Conservation (phyloP, 1,140 invertebrate genomes). For the Scaptomyza hsui region DNA sequence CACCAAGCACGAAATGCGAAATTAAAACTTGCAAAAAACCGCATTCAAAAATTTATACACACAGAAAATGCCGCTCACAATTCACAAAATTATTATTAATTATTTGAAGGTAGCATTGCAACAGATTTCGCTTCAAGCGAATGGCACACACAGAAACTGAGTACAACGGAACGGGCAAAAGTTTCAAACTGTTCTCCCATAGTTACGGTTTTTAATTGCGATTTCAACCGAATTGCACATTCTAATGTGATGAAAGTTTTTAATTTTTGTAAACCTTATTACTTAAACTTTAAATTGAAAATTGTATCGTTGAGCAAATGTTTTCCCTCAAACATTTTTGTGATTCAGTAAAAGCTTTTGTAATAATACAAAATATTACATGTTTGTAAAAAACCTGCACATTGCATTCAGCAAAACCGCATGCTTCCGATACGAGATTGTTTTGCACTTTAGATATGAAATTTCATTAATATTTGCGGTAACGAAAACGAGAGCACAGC, state of each 20-base stretch:
- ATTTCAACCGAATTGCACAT: no score
- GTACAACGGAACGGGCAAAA: constrained; percentile 1
- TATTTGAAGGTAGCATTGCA: constrained; percentile 19
- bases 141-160: constrained; percentile 32
- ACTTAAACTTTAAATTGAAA: no score
- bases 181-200: no score
- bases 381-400: no score
- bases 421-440: neutral
- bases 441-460: neutral
- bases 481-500: neutral
- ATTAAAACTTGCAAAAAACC: constrained; percentile 55
- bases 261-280: no score
- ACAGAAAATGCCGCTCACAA: neutral
- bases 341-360: neutral
- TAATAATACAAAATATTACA: neutral
- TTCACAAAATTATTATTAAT: constrained; percentile 42
- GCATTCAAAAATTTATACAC: constrained; percentile 25
- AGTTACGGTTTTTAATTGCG: no score
- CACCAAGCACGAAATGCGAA: constrained; percentile 50
- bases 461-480: neutral
- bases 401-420: neutral
- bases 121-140: constrained; percentile 27
- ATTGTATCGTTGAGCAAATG: no score
- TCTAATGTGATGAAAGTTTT: no score
- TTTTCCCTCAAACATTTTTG: no score